A percentile compares a stretch with the other conserved stretches of the same genome.
These are phyloP conservation scores for Montipora sp. DNA, from an alignment of 64 coral and sea anemone genomes.

Conservation along the genomic window DNA sequence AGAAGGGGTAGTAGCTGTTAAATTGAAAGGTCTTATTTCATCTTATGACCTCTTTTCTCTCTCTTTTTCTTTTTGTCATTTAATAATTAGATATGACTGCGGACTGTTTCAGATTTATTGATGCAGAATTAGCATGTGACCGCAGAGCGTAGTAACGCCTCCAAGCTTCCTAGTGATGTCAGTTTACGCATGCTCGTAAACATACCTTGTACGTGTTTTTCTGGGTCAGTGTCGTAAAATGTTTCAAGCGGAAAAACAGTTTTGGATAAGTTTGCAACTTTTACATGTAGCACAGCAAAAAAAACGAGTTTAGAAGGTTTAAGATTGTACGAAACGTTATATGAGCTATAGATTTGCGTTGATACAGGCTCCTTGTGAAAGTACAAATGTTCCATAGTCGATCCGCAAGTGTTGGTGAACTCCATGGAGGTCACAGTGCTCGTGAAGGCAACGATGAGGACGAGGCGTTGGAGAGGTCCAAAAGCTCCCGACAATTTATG, in stretches of 20 bases:
- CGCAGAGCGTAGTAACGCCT: neutral
- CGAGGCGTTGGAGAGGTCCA: constrained; percentile 73
- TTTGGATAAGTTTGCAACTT: neutral
- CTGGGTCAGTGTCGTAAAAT: neutral
- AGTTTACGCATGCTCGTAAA: constrained; percentile 37
- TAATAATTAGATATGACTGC: too few species aligned
- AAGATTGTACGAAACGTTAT: neutral
- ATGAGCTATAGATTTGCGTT: neutral
- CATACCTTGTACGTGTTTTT: neutral
- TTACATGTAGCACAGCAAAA: neutral
- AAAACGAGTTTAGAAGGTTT: neutral
- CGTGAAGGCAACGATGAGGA: constrained; percentile 5
- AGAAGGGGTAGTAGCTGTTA: too few species aligned
- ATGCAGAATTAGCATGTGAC: neutral
- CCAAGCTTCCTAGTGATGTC: constrained; percentile 34
- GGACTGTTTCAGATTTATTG: too few species aligned
- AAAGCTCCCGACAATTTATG: constrained; percentile 74
- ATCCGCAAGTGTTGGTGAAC: constrained; percentile 68
- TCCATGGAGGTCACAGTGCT: constrained; percentile 67
- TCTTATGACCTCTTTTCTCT: too few species aligned
- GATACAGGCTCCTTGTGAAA: neutral
- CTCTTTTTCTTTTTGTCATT: too few species aligned
- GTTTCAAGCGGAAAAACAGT: constrained; percentile 2
- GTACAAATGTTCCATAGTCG: constrained; percentile 39
- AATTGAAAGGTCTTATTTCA: too few species aligned